Evolutionary conservation across 2,888 invertebrate genomes (phyloP).

Genomic region (Gymnoscelis rufifasciata): DNA sequence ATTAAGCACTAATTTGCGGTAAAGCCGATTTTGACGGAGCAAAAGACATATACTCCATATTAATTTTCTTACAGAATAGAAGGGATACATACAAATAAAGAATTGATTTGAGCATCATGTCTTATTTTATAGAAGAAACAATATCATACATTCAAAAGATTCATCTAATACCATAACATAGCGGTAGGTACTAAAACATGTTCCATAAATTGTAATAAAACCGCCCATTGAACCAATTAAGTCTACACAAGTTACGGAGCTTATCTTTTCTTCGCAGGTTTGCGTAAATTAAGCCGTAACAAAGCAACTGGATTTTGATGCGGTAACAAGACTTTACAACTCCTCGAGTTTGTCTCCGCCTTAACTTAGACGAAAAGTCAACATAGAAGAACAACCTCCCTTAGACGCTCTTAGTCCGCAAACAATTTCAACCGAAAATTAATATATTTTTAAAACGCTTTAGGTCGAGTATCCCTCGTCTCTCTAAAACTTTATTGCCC

Average conservation of each 20-base stretch:
- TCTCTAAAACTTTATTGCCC: constrained; percentile 51
- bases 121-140: background rate
- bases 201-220: constrained; percentile 29
- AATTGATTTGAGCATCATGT: no score
- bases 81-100: no score
- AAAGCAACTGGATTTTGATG: constrained; percentile 43
- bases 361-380: constrained; percentile 49
- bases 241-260: constrained; percentile 33
- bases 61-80: no score
- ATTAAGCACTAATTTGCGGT: no score
- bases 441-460: constrained; percentile 46
- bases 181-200: constrained; percentile 24
- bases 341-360: constrained; percentile 38
- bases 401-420: constrained; percentile 16
- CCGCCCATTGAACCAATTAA: constrained; percentile 39
- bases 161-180: constrained; percentile 12
- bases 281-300: constrained; percentile 41
- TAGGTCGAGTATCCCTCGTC: constrained; percentile 41
- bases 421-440: constrained; percentile 37
- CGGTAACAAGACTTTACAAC: constrained; percentile 44
- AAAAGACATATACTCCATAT: no score
- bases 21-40: no score
- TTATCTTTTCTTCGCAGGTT: constrained; percentile 37
- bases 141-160: background rate
- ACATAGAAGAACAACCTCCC: constrained; percentile 21